Conservation (phyloP, 2,113 vertebrate species). For the Forbesichthys agassizii region DNA sequence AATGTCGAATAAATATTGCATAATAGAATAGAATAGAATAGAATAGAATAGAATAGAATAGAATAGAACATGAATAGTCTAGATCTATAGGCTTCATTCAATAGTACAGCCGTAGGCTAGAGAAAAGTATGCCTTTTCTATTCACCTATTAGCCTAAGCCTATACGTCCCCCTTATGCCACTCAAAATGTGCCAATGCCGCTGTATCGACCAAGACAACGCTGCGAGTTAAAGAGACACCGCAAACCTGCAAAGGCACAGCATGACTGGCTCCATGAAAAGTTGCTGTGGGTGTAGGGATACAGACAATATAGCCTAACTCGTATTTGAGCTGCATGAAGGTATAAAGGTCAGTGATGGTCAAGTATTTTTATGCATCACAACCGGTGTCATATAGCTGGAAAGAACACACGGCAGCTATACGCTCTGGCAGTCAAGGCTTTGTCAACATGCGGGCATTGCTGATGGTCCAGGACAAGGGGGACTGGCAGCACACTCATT, state of each 20-base stretch:
- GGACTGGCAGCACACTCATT: slow-evolving; percentile 46
- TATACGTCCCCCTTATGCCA: too few relatives aligned
- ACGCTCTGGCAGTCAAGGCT: slow-evolving; percentile 36
- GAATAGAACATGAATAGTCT: too few relatives aligned
- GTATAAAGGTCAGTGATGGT: background rate
- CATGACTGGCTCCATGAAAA: background rate
- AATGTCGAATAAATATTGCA: too few relatives aligned
- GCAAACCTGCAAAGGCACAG: background rate
- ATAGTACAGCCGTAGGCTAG: too few relatives aligned
- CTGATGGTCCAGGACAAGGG: slow-evolving; percentile 43
- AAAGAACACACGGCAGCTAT: background rate
- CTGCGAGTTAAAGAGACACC: too few relatives aligned
- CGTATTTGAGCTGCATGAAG: background rate
- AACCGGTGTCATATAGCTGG: slow-evolving; percentile 1
- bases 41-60: too few relatives aligned
- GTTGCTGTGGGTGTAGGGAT: background rate
- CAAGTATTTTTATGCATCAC: slow-evolving; percentile 22
- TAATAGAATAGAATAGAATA: too few relatives aligned
- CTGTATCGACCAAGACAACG: too few relatives aligned
- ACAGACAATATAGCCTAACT: background rate
- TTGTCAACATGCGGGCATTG: slow-evolving; percentile 47
- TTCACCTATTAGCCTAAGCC: too few relatives aligned
- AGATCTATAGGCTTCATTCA: too few relatives aligned
- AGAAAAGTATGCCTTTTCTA: too few relatives aligned
- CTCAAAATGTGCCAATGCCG: too few relatives aligned